Evolutionary conservation across 2,888 invertebrate species (phyloP), one percentile per base, ranked within the genome.

Genomic region (Sthenelais limicola): DNA sequence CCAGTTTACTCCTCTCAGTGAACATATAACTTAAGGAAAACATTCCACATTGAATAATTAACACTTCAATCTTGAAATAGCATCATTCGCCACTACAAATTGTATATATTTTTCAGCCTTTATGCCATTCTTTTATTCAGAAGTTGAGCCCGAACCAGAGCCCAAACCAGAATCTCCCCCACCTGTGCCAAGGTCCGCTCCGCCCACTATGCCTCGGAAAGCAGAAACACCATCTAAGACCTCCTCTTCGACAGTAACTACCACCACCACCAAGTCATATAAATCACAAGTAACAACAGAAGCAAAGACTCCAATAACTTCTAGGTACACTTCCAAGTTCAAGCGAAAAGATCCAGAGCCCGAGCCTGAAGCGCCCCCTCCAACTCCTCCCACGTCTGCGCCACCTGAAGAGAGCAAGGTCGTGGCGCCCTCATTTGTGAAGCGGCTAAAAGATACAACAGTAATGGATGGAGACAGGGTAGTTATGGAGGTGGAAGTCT

Each of bases 381-480:
- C 2, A n/a, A 32, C 52, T 21, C 49, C 68, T 15, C 51, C 68
- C 21, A 18, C 54, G 1, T 56, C 54, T 9, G 26, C 21, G 33
- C 28, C 62, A 12, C 26, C 43, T 21, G 49, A 58, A 3, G 30
- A 33, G 7, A 47, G 58, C 18, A 24, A 54, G 43, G 52, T 21
- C 4, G 15, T 26, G 56, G 38, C 33, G 9, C 43, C 71, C 5
- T 32, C 47, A 1, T 92, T 96, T 82, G 91, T 91, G 69, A 91
- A 92, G 74, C 92, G 93, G 77, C 89, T 96, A 70, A 92, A 92
- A 62, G 94, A 96, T 86, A 88, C 95, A 69, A 90, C 94, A 80
- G 94, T 95, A 79, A 93, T 94, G 82, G 95, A 95, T 83, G 95
- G 95, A 0, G 95, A 96, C 83, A 91, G 93, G 0, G 92, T 94